These are phyloP conservation scores for Macropis europaea DNA, from an alignment of 2,888 invertebrate species.

Conservation along the genomic window DNA sequence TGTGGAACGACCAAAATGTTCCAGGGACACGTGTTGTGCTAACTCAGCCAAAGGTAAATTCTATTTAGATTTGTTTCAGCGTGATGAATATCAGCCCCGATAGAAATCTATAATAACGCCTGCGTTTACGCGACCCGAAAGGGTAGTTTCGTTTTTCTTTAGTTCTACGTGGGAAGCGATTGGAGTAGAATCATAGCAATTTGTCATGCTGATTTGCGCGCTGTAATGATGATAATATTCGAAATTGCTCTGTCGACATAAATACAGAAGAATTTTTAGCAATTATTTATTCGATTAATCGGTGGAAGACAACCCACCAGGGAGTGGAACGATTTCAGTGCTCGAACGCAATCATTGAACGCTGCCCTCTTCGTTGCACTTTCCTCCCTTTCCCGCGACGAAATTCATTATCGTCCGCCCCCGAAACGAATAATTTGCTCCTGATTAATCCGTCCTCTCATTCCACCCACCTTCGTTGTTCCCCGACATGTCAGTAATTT, in stretches of 20 bases:
- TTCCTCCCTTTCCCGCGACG: background rate
- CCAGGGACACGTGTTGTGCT: background rate
- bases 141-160: background rate
- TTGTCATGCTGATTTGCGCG: no score
- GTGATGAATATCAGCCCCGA: background rate
- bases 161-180: no score
- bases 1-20: constrained; percentile 9
- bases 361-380: background rate
- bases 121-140: background rate
- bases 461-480: background rate
- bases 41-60: background rate
- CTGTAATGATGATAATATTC: no score
- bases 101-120: background rate
- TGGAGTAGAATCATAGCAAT: no score
- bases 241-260: no score
- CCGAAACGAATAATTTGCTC: background rate
- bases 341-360: background rate
- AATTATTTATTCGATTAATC: no score
- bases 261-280: no score
- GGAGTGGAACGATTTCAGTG: no score
- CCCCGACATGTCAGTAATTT: background rate
- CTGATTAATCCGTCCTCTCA: background rate
- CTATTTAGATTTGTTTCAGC: background rate
- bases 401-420: background rate
- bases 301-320: no score